These are phyloP conservation scores for Zaprionus ghesquierei DNA, from an alignment of 1,140 invertebrate species.

Conservation along the genomic window DNA sequence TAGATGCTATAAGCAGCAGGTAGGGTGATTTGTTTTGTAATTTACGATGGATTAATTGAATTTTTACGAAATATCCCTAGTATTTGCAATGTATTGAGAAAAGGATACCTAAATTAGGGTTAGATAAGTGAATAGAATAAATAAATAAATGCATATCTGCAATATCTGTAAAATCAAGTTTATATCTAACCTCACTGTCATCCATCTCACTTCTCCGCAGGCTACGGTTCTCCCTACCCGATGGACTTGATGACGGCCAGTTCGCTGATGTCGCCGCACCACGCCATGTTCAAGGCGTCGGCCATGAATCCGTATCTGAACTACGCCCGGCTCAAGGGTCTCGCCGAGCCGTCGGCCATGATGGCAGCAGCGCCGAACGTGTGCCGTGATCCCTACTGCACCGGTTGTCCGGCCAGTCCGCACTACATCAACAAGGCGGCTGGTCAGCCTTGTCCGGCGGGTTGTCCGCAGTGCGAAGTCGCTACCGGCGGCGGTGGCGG, in stretches of 20 bases:
- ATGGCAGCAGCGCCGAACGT: constrained; percentile 86
- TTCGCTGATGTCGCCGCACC: constrained; percentile 88
- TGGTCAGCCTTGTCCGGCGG: constrained; percentile 90
- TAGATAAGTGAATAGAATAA: too few species aligned
- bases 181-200: neutral
- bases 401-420: constrained; percentile 93
- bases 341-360: constrained; percentile 72
- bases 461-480: constrained; percentile 92
- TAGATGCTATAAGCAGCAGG: too few species aligned
- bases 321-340: constrained; percentile 88
- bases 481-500: constrained; percentile 38
- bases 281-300: constrained; percentile 87
- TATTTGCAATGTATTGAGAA: too few species aligned
- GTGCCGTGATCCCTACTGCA: constrained; percentile 95
- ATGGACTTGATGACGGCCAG: constrained; percentile 89
- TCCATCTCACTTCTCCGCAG: constrained; percentile 37
- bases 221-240: constrained; percentile 84
- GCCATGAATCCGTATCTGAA: constrained; percentile 88
- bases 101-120: too few species aligned
- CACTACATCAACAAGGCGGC: constrained; percentile 86
- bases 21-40: too few species aligned
- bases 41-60: too few species aligned
- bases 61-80: too few species aligned
- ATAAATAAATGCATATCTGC: too few species aligned
- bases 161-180: neutral